Conservation (phyloP, 2,888 invertebrate species). For the Lamellibrachia columna region DNA sequence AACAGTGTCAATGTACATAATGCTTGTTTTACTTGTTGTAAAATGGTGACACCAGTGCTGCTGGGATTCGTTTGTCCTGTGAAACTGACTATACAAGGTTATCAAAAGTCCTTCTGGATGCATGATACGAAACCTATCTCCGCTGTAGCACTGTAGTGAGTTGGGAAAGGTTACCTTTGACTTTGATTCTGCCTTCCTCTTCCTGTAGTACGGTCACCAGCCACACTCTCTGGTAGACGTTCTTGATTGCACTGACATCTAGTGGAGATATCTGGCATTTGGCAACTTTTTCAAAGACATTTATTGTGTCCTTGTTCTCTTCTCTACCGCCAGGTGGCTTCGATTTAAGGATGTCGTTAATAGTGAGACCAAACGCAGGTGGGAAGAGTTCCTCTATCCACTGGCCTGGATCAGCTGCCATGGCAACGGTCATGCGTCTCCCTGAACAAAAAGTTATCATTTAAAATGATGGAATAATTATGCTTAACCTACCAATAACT, state of each 20-base stretch:
- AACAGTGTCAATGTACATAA: no score
- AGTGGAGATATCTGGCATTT: constrained; percentile 42
- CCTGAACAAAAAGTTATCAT: no score
- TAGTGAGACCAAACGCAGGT: constrained; percentile 49
- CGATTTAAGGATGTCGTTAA: constrained; percentile 44
- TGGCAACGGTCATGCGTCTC: not conserved
- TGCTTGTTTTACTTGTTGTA: no score
- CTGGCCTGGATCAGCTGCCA: constrained; percentile 32
- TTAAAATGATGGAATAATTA: no score
- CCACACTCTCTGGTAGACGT: constrained; percentile 57
- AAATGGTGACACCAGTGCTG: no score
- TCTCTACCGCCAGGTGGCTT: constrained; percentile 37
- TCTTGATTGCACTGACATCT: constrained; percentile 45
- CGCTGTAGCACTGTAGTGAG: not conserved
- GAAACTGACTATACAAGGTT: no score
- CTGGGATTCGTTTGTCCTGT: no score
- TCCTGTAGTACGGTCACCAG: constrained; percentile 51
- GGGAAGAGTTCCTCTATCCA: constrained; percentile 61
- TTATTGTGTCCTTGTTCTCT: constrained; percentile 35
- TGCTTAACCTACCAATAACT: no score
- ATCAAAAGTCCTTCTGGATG: no score
- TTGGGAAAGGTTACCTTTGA: not conserved
- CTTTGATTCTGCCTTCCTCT: constrained; percentile 42
- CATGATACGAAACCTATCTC: no score
- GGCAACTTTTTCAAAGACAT: constrained; percentile 40